Evolutionary conservation across 2,888 invertebrate genomes (phyloP).

Genomic region (Pristionchus entomophagus): DNA sequence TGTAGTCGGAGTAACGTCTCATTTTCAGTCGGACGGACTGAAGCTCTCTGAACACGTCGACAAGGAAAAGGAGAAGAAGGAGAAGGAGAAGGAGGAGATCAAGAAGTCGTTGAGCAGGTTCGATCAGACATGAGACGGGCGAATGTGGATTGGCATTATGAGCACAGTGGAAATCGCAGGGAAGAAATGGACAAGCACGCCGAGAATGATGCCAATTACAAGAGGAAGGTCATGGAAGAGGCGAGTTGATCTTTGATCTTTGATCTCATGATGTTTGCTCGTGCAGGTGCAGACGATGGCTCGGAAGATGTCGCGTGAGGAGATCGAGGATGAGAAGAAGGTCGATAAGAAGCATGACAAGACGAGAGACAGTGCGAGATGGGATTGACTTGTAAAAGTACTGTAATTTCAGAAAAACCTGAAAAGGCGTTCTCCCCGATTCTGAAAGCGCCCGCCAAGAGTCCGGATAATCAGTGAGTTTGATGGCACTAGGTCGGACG

Average conservation of each 20-base stretch:
- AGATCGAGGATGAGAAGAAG: neutral
- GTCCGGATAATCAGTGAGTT: neutral
- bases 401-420: neutral
- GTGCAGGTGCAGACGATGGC: neutral
- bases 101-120: neutral
- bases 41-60: neutral
- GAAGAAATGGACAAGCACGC: neutral
- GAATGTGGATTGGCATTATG: too few relatives aligned
- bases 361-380: neutral
- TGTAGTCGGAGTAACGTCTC: too few relatives aligned
- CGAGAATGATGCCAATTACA: conserved; percentile 5
- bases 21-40: neutral
- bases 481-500: too few relatives aligned
- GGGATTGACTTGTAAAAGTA: neutral
- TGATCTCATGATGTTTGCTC: neutral
- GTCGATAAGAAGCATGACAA: neutral
- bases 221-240: conserved; percentile 30
- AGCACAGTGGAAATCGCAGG: neutral
- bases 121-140: too few relatives aligned
- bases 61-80: conserved; percentile 1
- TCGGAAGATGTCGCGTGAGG: neutral
- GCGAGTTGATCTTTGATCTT: neutral
- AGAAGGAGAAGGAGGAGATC: neutral
- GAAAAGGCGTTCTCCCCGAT: neutral
- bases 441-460: neutral